phyloP scores from a whole-genome alignment of 2,888 invertebrate species.

The Ommatoiulus sabulosus region DNA sequence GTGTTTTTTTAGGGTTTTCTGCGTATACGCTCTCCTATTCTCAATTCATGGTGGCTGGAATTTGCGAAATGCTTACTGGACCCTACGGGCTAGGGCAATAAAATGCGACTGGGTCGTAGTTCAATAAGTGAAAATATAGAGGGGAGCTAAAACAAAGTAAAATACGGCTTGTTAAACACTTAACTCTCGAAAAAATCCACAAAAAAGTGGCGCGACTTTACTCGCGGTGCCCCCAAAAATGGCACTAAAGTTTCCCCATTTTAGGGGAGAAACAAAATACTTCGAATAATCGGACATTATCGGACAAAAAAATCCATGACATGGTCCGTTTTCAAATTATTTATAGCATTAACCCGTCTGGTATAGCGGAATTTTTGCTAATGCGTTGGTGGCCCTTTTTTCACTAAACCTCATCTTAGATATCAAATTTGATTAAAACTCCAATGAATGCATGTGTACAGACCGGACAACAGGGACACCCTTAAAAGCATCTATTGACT shows the following conservation, averaged over 20 bases:
- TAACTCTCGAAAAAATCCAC: not conserved
- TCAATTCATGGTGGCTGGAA: not conserved
- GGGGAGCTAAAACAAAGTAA: slow-evolving; percentile 34
- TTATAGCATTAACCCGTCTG: not conserved
- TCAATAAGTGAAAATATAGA: slow-evolving; percentile 22
- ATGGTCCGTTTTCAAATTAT: not conserved
- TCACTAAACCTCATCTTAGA: not conserved
- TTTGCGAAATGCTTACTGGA: not conserved
- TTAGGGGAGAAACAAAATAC: slow-evolving; percentile 3
- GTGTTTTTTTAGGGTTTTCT: not conserved
- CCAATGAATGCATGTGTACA: no score
- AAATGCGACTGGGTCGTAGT: slow-evolving; percentile 26
- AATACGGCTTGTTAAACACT: slow-evolving; percentile 12
- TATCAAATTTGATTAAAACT: not conserved
- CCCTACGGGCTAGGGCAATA: slow-evolving; percentile 41
- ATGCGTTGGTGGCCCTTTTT: not conserved
- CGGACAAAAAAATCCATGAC: not conserved
- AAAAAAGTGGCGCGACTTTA: slow-evolving; percentile 44
- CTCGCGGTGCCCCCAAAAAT: not conserved
- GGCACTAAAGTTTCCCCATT: slow-evolving; percentile 14
- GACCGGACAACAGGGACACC: no score
- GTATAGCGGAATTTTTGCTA: not conserved
- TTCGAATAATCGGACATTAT: not conserved
- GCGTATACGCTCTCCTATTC: not conserved
- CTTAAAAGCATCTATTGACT: no score